Evolutionary conservation across 1,140 invertebrate species (phyloP).

Genomic region (Batillaria attramentaria): DNA sequence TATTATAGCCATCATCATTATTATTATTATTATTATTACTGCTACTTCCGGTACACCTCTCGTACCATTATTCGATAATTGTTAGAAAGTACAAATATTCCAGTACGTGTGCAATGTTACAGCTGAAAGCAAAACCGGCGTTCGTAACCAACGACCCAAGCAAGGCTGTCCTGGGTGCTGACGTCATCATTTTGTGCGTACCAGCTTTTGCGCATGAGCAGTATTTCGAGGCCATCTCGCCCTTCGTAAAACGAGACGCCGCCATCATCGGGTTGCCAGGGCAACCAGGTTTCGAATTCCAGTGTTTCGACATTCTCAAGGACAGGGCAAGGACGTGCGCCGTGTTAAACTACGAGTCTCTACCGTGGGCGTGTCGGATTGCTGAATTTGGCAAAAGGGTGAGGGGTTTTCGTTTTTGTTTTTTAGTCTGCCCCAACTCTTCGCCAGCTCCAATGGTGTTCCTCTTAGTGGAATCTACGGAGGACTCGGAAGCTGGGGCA

Average conservation of each 20-base stretch:
- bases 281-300: slow-evolving; percentile 60
- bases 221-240: slow-evolving; percentile 50
- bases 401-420: neutral
- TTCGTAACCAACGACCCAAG: slow-evolving; percentile 45
- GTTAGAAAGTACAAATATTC: too few species aligned
- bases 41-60: too few species aligned
- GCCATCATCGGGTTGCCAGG: slow-evolving; percentile 55
- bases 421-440: too few species aligned
- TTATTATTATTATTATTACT: too few species aligned
- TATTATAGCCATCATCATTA: too few species aligned
- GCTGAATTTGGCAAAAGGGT: slow-evolving; percentile 52
- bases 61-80: too few species aligned
- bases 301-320: slow-evolving; percentile 36
- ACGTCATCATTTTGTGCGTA: slow-evolving; percentile 51
- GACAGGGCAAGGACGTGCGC: slow-evolving; percentile 15
- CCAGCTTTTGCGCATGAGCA: slow-evolving; percentile 51
- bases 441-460: too few species aligned
- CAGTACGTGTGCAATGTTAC: too few species aligned
- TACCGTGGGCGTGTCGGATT: slow-evolving; percentile 57
- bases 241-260: slow-evolving; percentile 38
- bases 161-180: slow-evolving; percentile 32
- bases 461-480: too few species aligned
- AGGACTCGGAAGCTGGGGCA: too few species aligned
- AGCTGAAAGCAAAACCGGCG: slow-evolving; percentile 33
- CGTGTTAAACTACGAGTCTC: slow-evolving; percentile 53